phyloP scores from a whole-genome alignment of 1,140 invertebrate genomes.

The Bombus balteatus region DNA sequence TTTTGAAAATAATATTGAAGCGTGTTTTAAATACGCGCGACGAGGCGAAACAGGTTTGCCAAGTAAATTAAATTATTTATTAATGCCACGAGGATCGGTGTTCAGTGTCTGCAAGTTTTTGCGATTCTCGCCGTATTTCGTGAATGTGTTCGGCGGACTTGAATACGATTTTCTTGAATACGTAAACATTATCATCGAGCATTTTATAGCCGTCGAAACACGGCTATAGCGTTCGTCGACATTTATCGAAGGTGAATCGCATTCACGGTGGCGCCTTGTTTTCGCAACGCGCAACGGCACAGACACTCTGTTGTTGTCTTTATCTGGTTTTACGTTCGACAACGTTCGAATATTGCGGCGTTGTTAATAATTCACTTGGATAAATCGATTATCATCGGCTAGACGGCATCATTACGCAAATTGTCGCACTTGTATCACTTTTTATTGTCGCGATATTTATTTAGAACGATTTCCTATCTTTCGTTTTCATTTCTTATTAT shows the following conservation, averaged over 20 bases:
- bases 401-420: constrained; percentile 58
- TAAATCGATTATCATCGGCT: constrained; percentile 64
- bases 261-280: constrained; percentile 62
- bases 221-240: constrained; percentile 44
- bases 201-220: constrained; percentile 21
- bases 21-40: not conserved
- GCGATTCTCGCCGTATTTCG: not conserved
- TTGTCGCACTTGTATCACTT: constrained; percentile 29
- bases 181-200: constrained; percentile 22
- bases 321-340: constrained; percentile 58
- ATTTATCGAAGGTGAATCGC: constrained; percentile 60
- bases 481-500: not conserved
- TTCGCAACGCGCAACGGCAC: constrained; percentile 48
- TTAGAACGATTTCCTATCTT: not conserved
- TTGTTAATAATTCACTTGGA: constrained; percentile 61
- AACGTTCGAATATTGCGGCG: constrained; percentile 34
- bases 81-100: constrained; percentile 17
- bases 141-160: not conserved
- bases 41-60: constrained; percentile 13
- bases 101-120: not conserved
- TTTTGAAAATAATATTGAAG: not conserved
- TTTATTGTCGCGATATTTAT: constrained; percentile 13
- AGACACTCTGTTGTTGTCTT: constrained; percentile 41
- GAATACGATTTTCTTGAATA: constrained; percentile 24
- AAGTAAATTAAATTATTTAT: constrained; percentile 22